Base-by-base conservation (phyloP, 37 sponge, comb jelly and placozoan species). In the Axinella damicornis region DNA sequence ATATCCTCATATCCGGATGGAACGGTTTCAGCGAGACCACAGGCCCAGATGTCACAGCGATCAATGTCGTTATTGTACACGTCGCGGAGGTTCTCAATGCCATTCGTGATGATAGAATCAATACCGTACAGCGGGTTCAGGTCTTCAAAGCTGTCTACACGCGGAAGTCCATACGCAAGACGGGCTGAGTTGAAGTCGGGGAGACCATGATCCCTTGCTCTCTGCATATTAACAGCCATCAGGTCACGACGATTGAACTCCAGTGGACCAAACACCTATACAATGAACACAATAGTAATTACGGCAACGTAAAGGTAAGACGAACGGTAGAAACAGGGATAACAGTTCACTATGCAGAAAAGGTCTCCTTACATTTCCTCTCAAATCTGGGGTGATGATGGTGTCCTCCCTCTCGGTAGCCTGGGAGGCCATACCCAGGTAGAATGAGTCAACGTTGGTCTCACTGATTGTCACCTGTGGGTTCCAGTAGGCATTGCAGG, bases 131-230 rank as follows among this genome's bases (percentile, higher is more conserved):
- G 83, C 17, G 90, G 87, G 73, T 96, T 96, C 41, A 96, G 73
- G 22, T 90, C 76, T 73, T 90, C 87, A 65, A 92, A 93, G 58
- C 76, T 71, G 2, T 36, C 71, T 31, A 87, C 59, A 0, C 74
- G 19, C 46, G 69, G 83, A 16, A 92, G 87, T 21, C 88, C 86
- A 53, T 96, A 98, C 21, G 94, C 89, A 5, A 73, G 65, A 28
- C 96, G 83, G 58, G 96, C 98, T 0, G 88, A 65, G 83, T 95
- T 95, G 86, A 82, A 96, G 76, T 92, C 93, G 5, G 98, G 95
- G 57, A 98, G 87, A 57, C 98, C 98, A 59, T 96, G 95, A 71
- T 98, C 98, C 38, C 98, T 72, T 17, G 92, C 98, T 78, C 98
- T 79, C 83, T 96, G 94, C 65, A 98, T 84, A 75, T 96, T 96